Percentiles rank a stretch among this genome's conserved stretches.
Evolutionary conservation across 2,113 vertebrate genomes (phyloP).

Genomic region (Cyanistes caeruleus): DNA sequence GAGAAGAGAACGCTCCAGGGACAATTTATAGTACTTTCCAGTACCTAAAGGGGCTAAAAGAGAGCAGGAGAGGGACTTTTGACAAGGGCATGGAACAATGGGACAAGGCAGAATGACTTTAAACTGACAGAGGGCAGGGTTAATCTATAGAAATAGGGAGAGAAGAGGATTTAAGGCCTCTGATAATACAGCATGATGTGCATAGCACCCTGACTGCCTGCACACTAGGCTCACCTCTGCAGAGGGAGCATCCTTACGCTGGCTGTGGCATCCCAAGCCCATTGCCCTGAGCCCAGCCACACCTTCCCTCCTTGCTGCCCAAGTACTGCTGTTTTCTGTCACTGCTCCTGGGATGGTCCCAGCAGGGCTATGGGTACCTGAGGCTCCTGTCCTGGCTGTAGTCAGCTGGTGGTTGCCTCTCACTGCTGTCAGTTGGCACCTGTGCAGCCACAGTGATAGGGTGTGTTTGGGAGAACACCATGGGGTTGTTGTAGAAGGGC

Average conservation of each 20-base stretch:
- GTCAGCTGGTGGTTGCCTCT: conserved; percentile 72
- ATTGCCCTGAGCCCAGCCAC: fast-evolving
- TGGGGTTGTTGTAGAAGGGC: conserved; percentile 81
- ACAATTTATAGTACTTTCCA: neutral
- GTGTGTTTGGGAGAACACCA: conserved; percentile 80
- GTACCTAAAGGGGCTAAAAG: neutral
- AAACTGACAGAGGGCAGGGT: neutral
- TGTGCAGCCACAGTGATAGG: conserved; percentile 48
- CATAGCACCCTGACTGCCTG: neutral
- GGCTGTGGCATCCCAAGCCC: neutral
- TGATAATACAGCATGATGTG: neutral
- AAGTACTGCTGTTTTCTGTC: neutral
- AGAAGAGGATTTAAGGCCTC: neutral
- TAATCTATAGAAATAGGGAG: neutral
- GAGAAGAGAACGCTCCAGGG: neutral
- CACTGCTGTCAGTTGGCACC: conserved; percentile 54
- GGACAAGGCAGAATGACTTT: neutral
- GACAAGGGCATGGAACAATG: fast-evolving
- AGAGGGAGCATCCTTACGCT: fast-evolving
- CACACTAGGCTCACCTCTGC: neutral
- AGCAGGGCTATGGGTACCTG: conserved; percentile 46
- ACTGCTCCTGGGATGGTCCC: neutral
- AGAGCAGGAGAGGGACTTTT: neutral
- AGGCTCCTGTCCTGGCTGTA: conserved; percentile 79
- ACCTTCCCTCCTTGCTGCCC: neutral